Evolutionary conservation across 2,797 vertebrate genomes (phyloP), one percentile per base, ranked within the genome.

Genomic region (Falco naumanni): DNA sequence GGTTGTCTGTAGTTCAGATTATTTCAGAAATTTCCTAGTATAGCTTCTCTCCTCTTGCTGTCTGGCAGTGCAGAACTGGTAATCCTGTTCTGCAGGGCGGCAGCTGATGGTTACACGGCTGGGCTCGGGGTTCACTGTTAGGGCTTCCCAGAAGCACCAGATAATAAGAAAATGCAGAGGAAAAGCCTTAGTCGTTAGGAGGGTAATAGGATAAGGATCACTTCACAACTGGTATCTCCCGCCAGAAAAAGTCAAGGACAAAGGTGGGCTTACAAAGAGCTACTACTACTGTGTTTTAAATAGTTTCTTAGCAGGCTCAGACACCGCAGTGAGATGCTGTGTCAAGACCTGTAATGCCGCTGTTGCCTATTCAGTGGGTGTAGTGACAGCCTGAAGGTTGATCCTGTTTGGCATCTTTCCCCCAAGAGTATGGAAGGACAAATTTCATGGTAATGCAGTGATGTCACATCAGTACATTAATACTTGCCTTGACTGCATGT

Each of bases 241-340:
- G 80, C 51, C 31, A 7, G 29, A 71, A 53, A 54, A 78, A 47
- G 33, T 50, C 64, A 71, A 14, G 78, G 33, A 12, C 80, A 51
- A 56, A 90, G 85, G 22, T 19, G 41, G 37, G 50, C 28, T 85
- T 61, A n/a, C 60, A 68, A 10, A 75, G 51, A 33, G 10, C 37
- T 71, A 6, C 37, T 64, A 10, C 66, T 19, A 28, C 50, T 21
- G 9, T 59, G 3, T 63, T 91, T 72, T 79, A 33, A 86, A 19
- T 1, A 28, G 43, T 50, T 61, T 4, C 28, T 33, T 20, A 16
- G 41, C 25, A 59, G 56, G 66, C 72, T 83, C 9, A 22, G 71
- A 12, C 0, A 2, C 39, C 53, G 31, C 2, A 2, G 39, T 0
- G 79, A 66, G 77, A 6, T 39, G 28, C 24, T 57, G 4, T 1